A percentile compares a stretch with the other conserved stretches of the same genome.
These are phyloP conservation scores for Trachythela sp. DNA, from an alignment of 64 coral and sea anemone genomes.

Conservation along the genomic window DNA sequence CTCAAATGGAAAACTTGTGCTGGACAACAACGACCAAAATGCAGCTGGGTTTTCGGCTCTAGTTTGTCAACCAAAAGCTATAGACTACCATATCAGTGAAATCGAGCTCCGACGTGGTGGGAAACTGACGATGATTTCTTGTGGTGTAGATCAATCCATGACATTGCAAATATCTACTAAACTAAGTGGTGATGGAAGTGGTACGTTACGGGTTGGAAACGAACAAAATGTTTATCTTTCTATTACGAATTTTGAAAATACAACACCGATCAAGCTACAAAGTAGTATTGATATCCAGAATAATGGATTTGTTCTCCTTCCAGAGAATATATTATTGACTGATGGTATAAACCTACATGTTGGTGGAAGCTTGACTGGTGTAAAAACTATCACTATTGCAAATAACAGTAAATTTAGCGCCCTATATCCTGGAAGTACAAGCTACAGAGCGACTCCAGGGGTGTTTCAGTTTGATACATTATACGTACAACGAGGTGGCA, in stretches of 20 bases:
- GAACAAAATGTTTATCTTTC: neutral
- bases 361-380: neutral
- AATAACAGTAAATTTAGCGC: neutral
- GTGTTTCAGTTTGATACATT: neutral
- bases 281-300: neutral
- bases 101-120: neutral
- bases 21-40: conserved; percentile 4
- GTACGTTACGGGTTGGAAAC: neutral
- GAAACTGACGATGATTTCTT: neutral
- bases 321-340: neutral
- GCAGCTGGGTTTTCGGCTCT: neutral
- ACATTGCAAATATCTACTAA: neutral
- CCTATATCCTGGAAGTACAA: neutral
- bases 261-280: neutral
- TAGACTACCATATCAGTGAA: neutral
- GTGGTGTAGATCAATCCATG: neutral
- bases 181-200: neutral
- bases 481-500: neutral
- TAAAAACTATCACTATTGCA: neutral
- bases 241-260: neutral
- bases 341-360: neutral
- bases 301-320: neutral
- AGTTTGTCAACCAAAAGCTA: neutral
- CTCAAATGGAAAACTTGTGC: neutral
- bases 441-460: neutral